Evolutionary conservation across 2,797 vertebrate genomes (phyloP), one percentile per base, ranked within the genome.

Genomic region (Bucorvus abyssinicus): DNA sequence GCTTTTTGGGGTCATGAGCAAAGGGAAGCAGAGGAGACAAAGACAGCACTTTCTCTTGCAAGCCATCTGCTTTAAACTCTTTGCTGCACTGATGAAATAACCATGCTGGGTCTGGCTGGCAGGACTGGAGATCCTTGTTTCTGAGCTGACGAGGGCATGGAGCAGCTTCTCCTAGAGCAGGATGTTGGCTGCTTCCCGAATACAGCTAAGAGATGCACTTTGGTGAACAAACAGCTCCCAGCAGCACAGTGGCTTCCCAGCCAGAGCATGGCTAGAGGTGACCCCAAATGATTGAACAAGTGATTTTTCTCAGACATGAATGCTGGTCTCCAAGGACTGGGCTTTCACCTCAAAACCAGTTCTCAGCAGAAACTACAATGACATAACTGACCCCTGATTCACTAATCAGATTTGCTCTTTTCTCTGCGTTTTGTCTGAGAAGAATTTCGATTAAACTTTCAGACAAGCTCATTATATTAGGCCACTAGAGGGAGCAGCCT

Each of bases 401-500:
- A 45, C 12, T 10, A 34, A 10, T 14, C 36, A 24, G 16, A 44
- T 70, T 74, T 45, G 29, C 38, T n/a, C 24, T 7, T 69, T 80
- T 63, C 50, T 71, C 63, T 52, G 19, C 18, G 16, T 14, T 42
- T 49, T 23, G 30, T 42, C 10, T 29, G 60, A 60, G 24, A 3
- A 29, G 5, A 89, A 44, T 44, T 32, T 38, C 24, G 24, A 55
- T 32, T 12, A 26, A 30, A 30, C 32, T 79, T 67, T 7, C 67
- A 34, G 30, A 12, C 18, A 12, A 61, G 4, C 22, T 32, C 47
- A 59, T 38, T 10, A 56, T 40, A 77, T 9, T 1, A 18, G 24
- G 57, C 95, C 96, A 75, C 96, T 80, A 96, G 96, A 94, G 96
- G 96, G 93, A 94, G 96, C 74, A 95, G 64, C 65, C 71, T 49